Percentiles rank a stretch among this genome's conserved stretches.
phyloP scores from a whole-genome alignment of 1,140 invertebrate species.

The Nomia melanderi region DNA sequence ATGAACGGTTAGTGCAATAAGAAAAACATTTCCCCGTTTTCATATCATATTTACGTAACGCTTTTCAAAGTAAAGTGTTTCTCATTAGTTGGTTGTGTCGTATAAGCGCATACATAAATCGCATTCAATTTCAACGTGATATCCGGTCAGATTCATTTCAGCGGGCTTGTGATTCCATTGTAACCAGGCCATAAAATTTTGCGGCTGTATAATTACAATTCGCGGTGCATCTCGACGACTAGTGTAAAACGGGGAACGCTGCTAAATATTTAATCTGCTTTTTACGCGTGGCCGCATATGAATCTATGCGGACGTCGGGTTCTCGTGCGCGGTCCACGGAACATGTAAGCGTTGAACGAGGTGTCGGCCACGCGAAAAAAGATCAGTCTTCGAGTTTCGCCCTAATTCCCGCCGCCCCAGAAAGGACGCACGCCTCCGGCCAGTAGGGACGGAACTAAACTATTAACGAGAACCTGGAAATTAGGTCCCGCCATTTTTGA shows the following conservation, averaged over 20 bases:
- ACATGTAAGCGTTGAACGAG: neutral
- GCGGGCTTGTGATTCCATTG: neutral
- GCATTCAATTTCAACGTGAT: neutral
- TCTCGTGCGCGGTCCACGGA: too few species aligned
- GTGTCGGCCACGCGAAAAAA: neutral
- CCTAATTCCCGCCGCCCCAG: slow-evolving; percentile 38
- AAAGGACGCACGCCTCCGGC: neutral
- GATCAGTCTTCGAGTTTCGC: neutral
- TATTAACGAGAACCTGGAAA: slow-evolving; percentile 40
- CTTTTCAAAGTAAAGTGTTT: neutral
- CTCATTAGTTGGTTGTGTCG: neutral
- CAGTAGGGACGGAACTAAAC: neutral
- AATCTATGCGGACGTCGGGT: neutral
- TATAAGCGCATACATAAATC: neutral
- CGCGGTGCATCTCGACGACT: neutral
- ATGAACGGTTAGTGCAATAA: too few species aligned
- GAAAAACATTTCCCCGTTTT: too few species aligned
- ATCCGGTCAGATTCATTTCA: neutral
- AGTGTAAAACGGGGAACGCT: too few species aligned
- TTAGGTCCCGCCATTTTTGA: slow-evolving; percentile 46
- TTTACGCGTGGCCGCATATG: neutral
- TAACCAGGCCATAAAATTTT: slow-evolving; percentile 20
- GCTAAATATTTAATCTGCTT: slow-evolving; percentile 1
- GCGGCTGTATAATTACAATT: neutral
- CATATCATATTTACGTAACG: too few species aligned